These are phyloP conservation scores for Heliconius erato DNA, from an alignment of 2,888 invertebrate genomes.

Conservation along the genomic window DNA sequence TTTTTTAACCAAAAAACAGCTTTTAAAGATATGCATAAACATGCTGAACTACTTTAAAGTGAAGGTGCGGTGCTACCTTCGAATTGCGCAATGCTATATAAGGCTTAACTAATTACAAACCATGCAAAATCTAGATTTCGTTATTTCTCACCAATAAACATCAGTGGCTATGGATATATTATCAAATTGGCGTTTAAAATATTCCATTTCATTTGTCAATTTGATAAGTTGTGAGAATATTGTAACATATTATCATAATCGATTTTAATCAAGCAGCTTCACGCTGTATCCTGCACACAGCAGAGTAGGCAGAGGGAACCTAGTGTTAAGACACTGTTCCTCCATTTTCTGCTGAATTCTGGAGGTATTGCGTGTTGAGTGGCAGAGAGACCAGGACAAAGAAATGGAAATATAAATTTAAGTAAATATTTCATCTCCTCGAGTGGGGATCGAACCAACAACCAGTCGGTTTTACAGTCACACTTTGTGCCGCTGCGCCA, in stretches of 20 bases:
- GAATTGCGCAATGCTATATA: constrained; percentile 52
- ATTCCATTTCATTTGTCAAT: constrained; percentile 9
- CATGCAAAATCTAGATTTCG: constrained; percentile 52
- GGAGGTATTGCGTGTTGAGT: too few relatives aligned
- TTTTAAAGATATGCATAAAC: constrained; percentile 48
- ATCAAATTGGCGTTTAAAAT: constrained; percentile 32
- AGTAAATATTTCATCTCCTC: too few relatives aligned
- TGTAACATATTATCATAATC: not conserved
- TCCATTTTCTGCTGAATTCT: too few relatives aligned
- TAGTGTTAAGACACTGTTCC: too few relatives aligned
- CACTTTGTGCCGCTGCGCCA: too few relatives aligned
- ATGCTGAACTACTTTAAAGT: constrained; percentile 46
- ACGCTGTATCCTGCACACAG: too few relatives aligned
- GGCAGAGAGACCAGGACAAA: too few relatives aligned
- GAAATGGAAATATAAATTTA: too few relatives aligned
- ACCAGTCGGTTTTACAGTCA: too few relatives aligned
- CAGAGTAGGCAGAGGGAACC: too few relatives aligned
- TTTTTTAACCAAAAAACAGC: constrained; percentile 40
- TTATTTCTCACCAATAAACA: constrained; percentile 47
- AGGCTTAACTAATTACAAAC: constrained; percentile 55
- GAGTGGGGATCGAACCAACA: too few relatives aligned
- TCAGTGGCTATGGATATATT: constrained; percentile 48
- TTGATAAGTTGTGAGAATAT: constrained; percentile 8
- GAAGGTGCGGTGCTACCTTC: constrained; percentile 49
- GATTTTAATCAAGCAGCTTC: not conserved